Conservation (phyloP, 2,888 invertebrate species). For the Cerceris rybyensis region DNA sequence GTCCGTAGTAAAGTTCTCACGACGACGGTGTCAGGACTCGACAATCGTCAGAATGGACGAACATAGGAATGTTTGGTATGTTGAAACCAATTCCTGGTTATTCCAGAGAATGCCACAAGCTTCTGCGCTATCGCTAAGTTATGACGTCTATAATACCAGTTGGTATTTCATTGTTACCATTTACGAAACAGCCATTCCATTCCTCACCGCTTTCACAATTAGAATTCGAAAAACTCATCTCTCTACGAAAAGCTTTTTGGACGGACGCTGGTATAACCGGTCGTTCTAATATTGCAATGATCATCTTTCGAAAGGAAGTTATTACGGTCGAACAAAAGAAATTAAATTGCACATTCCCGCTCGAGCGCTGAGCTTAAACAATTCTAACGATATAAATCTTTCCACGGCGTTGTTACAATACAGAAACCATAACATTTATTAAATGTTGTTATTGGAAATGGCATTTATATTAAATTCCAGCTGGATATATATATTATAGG, state of each 20-base stretch:
- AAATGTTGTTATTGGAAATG: too few species aligned
- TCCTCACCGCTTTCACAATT: slow-evolving; percentile 38
- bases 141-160: slow-evolving; percentile 62
- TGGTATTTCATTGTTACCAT: slow-evolving; percentile 64
- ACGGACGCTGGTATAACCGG: not conserved
- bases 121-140: slow-evolving; percentile 57
- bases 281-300: not conserved
- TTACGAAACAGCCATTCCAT: slow-evolving; percentile 47
- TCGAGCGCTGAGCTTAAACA: too few species aligned
- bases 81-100: slow-evolving; percentile 58
- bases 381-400: too few species aligned
- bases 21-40: slow-evolving; percentile 23
- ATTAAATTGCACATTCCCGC: too few species aligned
- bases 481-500: too few species aligned
- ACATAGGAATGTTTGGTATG: slow-evolving; percentile 54
- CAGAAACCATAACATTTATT: too few species aligned
- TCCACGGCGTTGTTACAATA: too few species aligned
- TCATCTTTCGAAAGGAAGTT: not conserved
- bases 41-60: slow-evolving; percentile 36
- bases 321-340: not conserved
- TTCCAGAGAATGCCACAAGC: slow-evolving; percentile 58
- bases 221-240: slow-evolving; percentile 6
- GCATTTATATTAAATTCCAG: too few species aligned
- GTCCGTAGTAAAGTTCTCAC: slow-evolving; percentile 45
- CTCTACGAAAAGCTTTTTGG: not conserved